A percentile compares a stretch with the other conserved stretches of the same genome.
phyloP scores from a whole-genome alignment of 2,797 vertebrate species.

The Ceryle rudis region DNA sequence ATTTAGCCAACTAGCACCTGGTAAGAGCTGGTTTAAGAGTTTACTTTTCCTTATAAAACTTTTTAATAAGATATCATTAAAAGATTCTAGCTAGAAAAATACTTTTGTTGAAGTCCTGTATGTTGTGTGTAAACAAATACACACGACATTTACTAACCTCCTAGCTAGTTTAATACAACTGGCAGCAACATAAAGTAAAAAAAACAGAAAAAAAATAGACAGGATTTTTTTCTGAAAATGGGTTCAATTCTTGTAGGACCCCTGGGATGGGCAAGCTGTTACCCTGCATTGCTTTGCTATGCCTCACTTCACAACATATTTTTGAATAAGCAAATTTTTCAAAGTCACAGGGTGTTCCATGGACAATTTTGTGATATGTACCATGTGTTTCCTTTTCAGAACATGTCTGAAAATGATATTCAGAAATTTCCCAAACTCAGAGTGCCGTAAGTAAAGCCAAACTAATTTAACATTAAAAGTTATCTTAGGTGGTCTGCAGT shows the following conservation, averaged over 20 bases:
- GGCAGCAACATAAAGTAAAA: neutral
- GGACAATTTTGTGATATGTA: neutral
- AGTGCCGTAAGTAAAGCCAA: constrained; percentile 88
- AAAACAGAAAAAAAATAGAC: neutral
- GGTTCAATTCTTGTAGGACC: neutral
- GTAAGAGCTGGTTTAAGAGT: neutral
- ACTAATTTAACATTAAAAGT: neutral
- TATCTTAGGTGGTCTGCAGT: neutral
- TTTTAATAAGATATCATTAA: neutral
- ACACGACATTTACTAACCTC: neutral
- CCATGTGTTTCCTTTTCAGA: constrained; percentile 80
- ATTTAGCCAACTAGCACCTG: neutral
- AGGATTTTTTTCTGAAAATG: neutral
- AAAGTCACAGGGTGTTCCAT: neutral
- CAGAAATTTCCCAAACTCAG: constrained; percentile 93
- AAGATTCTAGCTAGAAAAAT: neutral
- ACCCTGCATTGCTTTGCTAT: neutral
- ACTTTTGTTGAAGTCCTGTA: neutral
- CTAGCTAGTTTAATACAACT: neutral
- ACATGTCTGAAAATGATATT: constrained; percentile 91
- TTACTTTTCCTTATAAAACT: neutral
- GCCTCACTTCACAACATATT: neutral
- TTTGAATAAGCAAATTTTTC: neutral
- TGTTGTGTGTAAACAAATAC: neutral
- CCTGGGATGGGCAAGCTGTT: neutral